Conservation (phyloP, 1,140 invertebrate species). For the Cydia pomonella region DNA sequence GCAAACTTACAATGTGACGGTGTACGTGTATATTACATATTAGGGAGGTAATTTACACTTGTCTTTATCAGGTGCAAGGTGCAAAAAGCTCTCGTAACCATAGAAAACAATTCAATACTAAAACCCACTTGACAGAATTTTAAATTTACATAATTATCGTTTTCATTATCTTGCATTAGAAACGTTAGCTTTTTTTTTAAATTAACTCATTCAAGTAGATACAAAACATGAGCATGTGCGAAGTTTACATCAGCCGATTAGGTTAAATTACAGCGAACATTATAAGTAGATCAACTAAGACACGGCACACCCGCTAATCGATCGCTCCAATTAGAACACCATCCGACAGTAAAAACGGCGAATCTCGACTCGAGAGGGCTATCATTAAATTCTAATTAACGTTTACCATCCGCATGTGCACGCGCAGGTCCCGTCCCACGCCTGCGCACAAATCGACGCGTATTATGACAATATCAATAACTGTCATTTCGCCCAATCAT, state of each 20-base stretch:
- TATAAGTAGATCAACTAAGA: slow-evolving; percentile 17
- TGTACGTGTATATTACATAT: too few species aligned
- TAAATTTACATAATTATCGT: too few species aligned
- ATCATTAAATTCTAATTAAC: slow-evolving; percentile 70
- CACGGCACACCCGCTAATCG: slow-evolving; percentile 30
- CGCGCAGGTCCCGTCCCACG: slow-evolving; percentile 47
- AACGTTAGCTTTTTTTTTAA: too few species aligned
- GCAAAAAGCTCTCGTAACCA: too few species aligned
- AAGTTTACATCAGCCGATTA: not conserved
- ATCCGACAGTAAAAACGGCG: slow-evolving; percentile 42
- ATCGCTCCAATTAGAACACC: slow-evolving; percentile 44
- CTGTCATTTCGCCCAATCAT: slow-evolving; percentile 69
- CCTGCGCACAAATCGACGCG: slow-evolving; percentile 47
- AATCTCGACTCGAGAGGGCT: slow-evolving; percentile 38
- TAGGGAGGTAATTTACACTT: too few species aligned
- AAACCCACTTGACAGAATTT: too few species aligned
- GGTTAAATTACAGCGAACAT: not conserved
- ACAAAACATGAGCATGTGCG: too few species aligned
- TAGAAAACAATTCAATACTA: too few species aligned
- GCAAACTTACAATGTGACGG: too few species aligned
- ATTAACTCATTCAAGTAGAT: too few species aligned
- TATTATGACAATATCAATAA: slow-evolving; percentile 72
- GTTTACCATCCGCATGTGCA: slow-evolving; percentile 56
- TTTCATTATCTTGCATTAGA: too few species aligned
- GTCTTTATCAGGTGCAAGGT: too few species aligned